A percentile compares a stretch with the other conserved stretches of the same genome.
These are phyloP conservation scores for Lysiphlebus fabarum DNA, from an alignment of 1,140 invertebrate species.

Conservation along the genomic window DNA sequence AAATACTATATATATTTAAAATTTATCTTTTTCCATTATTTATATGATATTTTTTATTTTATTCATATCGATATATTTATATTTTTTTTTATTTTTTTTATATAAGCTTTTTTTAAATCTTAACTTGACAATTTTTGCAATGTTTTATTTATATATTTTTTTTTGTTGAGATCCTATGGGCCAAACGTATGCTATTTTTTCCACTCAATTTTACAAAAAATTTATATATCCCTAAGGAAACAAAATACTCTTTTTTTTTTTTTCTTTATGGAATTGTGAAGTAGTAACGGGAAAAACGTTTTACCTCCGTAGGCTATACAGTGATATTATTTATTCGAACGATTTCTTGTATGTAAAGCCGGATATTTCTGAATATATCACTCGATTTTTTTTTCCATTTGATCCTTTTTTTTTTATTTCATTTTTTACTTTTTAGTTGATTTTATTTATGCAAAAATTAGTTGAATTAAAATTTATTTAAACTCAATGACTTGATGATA, in stretches of 20 bases:
- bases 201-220: conserved; percentile 21
- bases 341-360: conserved; percentile 17
- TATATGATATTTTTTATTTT: conserved; percentile 2
- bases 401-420: too few species aligned
- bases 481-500: too few species aligned
- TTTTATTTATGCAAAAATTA: too few species aligned
- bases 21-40: conserved; percentile 7
- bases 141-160: conserved; percentile 20
- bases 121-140: background rate
- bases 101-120: conserved; percentile 16
- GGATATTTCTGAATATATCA: conserved; percentile 8
- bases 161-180: conserved; percentile 1
- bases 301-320: conserved; percentile 6
- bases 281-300: background rate
- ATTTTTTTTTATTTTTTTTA: conserved; percentile 6
- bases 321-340: conserved; percentile 17
- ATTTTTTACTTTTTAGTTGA: too few species aligned
- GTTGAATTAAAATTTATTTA: too few species aligned
- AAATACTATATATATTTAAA: conserved; percentile 1
- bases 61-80: background rate
- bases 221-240: conserved; percentile 17
- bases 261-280: background rate
- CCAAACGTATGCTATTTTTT: conserved; percentile 21
- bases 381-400: too few species aligned
- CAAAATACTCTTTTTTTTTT: background rate